phyloP scores from a whole-genome alignment of 2,888 invertebrate genomes.

The Tuberolachnus salignus region DNA sequence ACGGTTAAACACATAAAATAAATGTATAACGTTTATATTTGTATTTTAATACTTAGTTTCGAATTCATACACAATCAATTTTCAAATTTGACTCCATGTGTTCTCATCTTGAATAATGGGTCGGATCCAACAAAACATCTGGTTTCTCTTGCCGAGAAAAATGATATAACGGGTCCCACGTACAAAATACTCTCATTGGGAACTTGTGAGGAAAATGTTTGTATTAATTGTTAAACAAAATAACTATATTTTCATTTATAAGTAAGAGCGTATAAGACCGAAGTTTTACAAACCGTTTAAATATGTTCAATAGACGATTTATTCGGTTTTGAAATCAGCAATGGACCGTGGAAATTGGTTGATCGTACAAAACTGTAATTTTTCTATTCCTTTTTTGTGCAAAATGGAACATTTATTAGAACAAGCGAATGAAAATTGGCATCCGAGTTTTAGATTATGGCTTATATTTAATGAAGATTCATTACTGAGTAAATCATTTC shows the following conservation, averaged over 20 bases:
- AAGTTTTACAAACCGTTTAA: not conserved
- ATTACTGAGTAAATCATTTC: not conserved
- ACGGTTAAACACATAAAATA: no score
- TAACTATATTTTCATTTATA: not conserved
- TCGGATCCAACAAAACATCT: slow-evolving; percentile 24
- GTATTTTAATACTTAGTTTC: slow-evolving; percentile 6
- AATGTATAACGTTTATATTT: no score
- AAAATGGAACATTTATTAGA: slow-evolving; percentile 27
- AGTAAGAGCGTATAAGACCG: no score
- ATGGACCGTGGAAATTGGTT: slow-evolving; percentile 47
- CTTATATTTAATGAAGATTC: slow-evolving; percentile 21
- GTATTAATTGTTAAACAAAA: not conserved
- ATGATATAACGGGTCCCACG: slow-evolving; percentile 28
- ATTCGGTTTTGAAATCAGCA: slow-evolving; percentile 36
- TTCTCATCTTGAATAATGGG: slow-evolving; percentile 29
- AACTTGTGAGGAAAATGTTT: slow-evolving; percentile 27
- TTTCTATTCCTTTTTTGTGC: slow-evolving; percentile 9
- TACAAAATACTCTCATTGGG: slow-evolving; percentile 34
- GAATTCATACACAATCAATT: slow-evolving; percentile 26
- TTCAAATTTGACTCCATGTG: slow-evolving; percentile 36
- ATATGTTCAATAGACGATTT: slow-evolving; percentile 3
- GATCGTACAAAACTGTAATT: slow-evolving; percentile 46
- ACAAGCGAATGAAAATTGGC: slow-evolving; percentile 19
- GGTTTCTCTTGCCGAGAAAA: slow-evolving; percentile 16
- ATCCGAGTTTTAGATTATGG: slow-evolving; percentile 45